phyloP scores from a whole-genome alignment of 1,140 invertebrate genomes.

The Drosophila repleta region DNA sequence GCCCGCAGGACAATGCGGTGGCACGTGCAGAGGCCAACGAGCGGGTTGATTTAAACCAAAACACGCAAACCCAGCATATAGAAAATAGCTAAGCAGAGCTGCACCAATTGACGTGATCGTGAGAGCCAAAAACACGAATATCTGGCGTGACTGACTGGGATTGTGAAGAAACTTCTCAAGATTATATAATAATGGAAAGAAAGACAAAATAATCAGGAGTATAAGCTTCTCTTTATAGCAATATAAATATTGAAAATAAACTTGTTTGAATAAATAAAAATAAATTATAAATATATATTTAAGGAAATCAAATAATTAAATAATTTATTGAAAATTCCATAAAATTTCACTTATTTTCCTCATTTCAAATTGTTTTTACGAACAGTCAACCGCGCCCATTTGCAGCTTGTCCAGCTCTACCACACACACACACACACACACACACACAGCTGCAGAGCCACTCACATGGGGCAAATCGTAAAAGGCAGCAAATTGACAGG shows the following conservation, averaged over 20 bases:
- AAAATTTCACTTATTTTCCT: no score
- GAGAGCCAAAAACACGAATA: neutral
- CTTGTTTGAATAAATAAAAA: no score
- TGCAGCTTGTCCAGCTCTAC: conserved; percentile 9
- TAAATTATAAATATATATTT: no score
- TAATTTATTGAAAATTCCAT: no score
- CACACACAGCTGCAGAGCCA: conserved; percentile 1
- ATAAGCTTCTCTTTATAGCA: no score
- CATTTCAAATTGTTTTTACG: no score
- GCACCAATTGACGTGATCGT: conserved; percentile 16
- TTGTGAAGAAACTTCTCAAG: no score
- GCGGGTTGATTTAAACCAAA: conserved; percentile 49
- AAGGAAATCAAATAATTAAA: no score
- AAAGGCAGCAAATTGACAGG: conserved; percentile 67
- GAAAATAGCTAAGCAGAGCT: conserved; percentile 24
- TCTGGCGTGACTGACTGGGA: conserved; percentile 1
- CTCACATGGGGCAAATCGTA: conserved; percentile 49
- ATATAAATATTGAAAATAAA: no score
- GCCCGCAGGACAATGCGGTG: conserved; percentile 38
- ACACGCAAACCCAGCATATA: conserved; percentile 27
- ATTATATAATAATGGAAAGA: no score
- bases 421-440: conserved; percentile 9
- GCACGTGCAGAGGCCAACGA: conserved; percentile 37
- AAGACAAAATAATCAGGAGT: no score
- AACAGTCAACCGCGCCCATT: no score